Evolutionary conservation across 2,113 vertebrate genomes (phyloP).

Genomic region (Gnathonemus echidnorhynchus): DNA sequence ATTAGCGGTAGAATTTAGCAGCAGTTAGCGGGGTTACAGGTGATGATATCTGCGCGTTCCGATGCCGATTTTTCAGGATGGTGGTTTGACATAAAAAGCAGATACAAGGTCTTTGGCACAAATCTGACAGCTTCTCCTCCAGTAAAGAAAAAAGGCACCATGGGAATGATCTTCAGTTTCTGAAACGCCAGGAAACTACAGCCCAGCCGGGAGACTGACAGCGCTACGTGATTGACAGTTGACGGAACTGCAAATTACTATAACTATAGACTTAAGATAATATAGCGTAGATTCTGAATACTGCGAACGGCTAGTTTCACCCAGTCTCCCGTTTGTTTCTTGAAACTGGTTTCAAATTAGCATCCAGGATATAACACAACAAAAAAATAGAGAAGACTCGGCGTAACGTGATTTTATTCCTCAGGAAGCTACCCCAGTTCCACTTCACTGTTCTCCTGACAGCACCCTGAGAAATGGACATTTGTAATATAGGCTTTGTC

Average conservation of each 20-base stretch:
- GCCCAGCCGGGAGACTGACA: background rate
- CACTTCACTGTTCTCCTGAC: slow-evolving; percentile 4
- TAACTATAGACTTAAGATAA: background rate
- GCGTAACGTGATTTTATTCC: background rate
- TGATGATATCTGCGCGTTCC: background rate
- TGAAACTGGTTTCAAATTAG: slow-evolving; percentile 6
- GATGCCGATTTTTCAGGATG: background rate
- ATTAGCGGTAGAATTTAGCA: background rate
- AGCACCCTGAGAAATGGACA: background rate
- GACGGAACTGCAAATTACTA: background rate
- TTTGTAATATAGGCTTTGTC: slow-evolving; percentile 12
- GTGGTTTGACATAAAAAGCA: background rate
- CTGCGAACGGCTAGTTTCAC: background rate
- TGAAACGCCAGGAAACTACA: background rate
- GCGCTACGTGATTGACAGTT: background rate
- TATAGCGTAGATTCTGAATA: background rate
- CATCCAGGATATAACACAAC: background rate
- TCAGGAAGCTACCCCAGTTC: background rate
- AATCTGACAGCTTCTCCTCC: background rate
- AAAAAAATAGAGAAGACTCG: background rate
- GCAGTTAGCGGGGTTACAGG: background rate
- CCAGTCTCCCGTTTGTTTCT: background rate
- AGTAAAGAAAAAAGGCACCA: background rate
- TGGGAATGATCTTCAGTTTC: background rate
- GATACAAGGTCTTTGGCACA: background rate